phyloP scores from a whole-genome alignment of 1,140 invertebrate genomes.

The Lamellibrachia luymesi region DNA sequence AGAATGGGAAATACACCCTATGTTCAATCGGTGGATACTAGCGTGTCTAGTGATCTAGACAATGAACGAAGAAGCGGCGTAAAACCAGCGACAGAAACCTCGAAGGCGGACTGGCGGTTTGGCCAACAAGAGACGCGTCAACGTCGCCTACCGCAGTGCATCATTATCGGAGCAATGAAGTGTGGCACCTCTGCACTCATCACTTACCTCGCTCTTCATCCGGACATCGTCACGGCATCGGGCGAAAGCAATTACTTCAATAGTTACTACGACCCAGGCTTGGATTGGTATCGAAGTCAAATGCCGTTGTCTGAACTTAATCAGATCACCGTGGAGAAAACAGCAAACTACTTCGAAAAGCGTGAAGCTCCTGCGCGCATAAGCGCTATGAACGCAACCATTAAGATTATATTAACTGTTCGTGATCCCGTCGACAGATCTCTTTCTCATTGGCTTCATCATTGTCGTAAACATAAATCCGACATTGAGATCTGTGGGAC shows the following conservation, averaged over 20 bases:
- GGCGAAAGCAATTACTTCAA: slow-evolving; percentile 59
- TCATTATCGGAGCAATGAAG: slow-evolving; percentile 59
- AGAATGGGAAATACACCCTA: too few species aligned
- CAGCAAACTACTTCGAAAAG: slow-evolving; percentile 60
- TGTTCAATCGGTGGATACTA: too few species aligned
- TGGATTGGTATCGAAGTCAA: slow-evolving; percentile 56
- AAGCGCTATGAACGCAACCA: slow-evolving; percentile 9
- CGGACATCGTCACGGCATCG: slow-evolving; percentile 46
- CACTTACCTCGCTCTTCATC: slow-evolving; percentile 55
- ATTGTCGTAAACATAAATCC: slow-evolving; percentile 17
- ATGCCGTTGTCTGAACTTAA: slow-evolving; percentile 46
- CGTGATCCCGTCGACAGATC: slow-evolving; percentile 87
- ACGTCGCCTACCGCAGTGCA: slow-evolving; percentile 42
- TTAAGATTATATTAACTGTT: slow-evolving; percentile 80
- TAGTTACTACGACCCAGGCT: slow-evolving; percentile 50
- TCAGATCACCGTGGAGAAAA: slow-evolving; percentile 60
- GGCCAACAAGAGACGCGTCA: not conserved
- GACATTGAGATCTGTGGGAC: slow-evolving; percentile 34
- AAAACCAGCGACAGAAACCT: too few species aligned
- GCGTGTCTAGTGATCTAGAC: too few species aligned
- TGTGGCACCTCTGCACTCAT: slow-evolving; percentile 58
- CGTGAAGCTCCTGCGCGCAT: slow-evolving; percentile 13
- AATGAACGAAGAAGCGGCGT: too few species aligned
- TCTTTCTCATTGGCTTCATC: slow-evolving; percentile 89
- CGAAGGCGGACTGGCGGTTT: too few species aligned